Base-by-base conservation (phyloP, 2,888 invertebrate species). In the Dicycla oo region DNA sequence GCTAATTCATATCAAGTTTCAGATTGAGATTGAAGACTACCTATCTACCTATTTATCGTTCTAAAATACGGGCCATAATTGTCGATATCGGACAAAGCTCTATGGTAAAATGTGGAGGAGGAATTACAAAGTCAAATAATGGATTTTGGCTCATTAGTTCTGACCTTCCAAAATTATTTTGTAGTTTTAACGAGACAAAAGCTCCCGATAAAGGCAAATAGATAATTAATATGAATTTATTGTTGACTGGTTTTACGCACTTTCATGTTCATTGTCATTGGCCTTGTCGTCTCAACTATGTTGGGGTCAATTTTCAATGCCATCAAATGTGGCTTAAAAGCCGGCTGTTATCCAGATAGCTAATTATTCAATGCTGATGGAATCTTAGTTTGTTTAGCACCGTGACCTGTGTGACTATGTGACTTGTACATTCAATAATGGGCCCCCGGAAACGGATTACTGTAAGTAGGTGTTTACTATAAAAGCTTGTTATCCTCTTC, bases 121-220 rank as follows among this genome's bases (percentile, higher is more conserved):
- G 18, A 38, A 54, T 30, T 15, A 57, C 8, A 15, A 61, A 49
- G n/a, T n/a, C 0, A 3, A 18, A n/a, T 20, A 26, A 20, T n/a
- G n/a, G 8, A 8, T 38, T 40, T 47, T 40, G n/a, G 0, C 13
- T 56, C 56, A 69, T 54, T 69, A 69, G 18, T 18, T 30, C 15
- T 20, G 70, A 56, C 47, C 56, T 70, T 40, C 38, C 2, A 6
- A 45, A 54, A 40, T 11, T 2, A 18, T 54, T 8, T n/a, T 13
- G 20, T 45, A 57, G 20, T 57, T 57, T 13, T 40, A 34, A 23
- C 70, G 20, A 54, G 0, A 34, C 47, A 57, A 71, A 57, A 49
- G 30, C 20, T 40, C 1, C 23, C 10, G 13, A 2, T 7, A n/a
- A 26, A 38, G 34, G 2, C 15, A 34, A 15, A 68, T 53, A 34